Conservation (phyloP, 2,113 vertebrate species). For the Pygoscelis antarcticus region DNA sequence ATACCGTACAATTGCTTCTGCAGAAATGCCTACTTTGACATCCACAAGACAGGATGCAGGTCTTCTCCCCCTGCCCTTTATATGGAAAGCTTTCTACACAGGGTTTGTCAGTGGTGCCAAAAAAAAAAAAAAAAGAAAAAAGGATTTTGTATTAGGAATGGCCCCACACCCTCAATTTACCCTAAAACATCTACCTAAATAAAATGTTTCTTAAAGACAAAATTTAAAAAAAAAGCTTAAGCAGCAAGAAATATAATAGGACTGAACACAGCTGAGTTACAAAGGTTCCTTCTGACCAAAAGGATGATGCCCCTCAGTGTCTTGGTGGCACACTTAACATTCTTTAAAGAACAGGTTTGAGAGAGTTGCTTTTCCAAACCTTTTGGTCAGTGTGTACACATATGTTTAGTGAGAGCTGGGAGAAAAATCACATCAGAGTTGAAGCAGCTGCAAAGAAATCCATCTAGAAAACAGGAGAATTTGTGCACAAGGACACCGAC, state of each 20-base stretch:
- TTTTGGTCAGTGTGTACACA: neutral
- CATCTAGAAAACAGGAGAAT: neutral
- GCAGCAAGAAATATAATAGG: neutral
- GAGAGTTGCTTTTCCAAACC: neutral
- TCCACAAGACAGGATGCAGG: neutral
- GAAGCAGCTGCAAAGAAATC: neutral
- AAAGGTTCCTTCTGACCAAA: neutral
- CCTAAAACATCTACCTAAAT: neutral
- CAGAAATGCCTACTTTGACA: neutral
- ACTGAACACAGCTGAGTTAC: neutral
- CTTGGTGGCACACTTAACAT: neutral
- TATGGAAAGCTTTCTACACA: neutral
- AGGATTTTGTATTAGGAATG: neutral
- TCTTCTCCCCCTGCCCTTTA: neutral
- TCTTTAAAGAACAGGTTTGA: neutral
- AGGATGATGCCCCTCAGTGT: neutral
- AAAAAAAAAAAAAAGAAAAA: too few relatives aligned
- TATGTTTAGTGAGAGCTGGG: neutral
- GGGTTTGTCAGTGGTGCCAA: neutral
- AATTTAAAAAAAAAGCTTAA: neutral
- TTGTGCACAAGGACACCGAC: neutral
- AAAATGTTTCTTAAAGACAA: neutral
- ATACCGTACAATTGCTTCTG: neutral
- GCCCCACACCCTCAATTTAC: neutral
- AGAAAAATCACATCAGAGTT: neutral